phyloP scores from a whole-genome alignment of 2,888 invertebrate genomes.

The Alcis repandata region DNA sequence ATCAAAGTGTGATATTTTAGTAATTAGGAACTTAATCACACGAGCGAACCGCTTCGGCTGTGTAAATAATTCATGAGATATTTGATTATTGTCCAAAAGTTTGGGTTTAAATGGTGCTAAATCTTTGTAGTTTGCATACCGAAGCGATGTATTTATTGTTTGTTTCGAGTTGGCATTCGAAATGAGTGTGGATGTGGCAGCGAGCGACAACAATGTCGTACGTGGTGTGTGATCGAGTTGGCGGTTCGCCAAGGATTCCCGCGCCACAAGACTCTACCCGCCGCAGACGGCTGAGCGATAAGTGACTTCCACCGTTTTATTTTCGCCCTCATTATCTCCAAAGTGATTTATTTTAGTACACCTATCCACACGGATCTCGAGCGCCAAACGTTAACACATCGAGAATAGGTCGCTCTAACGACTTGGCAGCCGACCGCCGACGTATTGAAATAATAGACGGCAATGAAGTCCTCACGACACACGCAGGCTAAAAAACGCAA shows the following conservation, averaged over 20 bases:
- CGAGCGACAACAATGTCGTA: slow-evolving; percentile 62
- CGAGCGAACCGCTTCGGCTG: slow-evolving; percentile 53
- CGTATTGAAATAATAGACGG: slow-evolving; percentile 71
- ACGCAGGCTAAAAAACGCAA: slow-evolving; percentile 64
- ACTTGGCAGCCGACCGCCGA: slow-evolving; percentile 69
- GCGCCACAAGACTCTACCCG: slow-evolving; percentile 69
- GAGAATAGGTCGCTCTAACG: slow-evolving; percentile 77
- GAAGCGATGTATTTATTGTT: slow-evolving; percentile 56
- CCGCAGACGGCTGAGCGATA: slow-evolving; percentile 76
- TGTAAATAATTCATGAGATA: slow-evolving; percentile 71
- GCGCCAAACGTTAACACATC: slow-evolving; percentile 73
- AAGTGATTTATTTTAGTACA: slow-evolving; percentile 82
- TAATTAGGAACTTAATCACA: slow-evolving; percentile 63
- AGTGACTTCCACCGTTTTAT: slow-evolving; percentile 80
- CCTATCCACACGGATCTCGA: slow-evolving; percentile 66
- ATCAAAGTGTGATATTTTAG: slow-evolving; percentile 53
- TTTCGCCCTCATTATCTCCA: slow-evolving; percentile 84
- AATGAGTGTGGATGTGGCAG: slow-evolving; percentile 59
- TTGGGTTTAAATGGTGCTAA: slow-evolving; percentile 64
- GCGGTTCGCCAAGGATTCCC: slow-evolving; percentile 67
- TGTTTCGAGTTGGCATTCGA: slow-evolving; percentile 59
- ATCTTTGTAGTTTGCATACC: slow-evolving; percentile 51
- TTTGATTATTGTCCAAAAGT: slow-evolving; percentile 74
- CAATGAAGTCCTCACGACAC: slow-evolving; percentile 76
- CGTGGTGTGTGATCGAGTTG: slow-evolving; percentile 75